Evolutionary conservation across 2,888 invertebrate species (phyloP).

Genomic region (Odontothrips loti): DNA sequence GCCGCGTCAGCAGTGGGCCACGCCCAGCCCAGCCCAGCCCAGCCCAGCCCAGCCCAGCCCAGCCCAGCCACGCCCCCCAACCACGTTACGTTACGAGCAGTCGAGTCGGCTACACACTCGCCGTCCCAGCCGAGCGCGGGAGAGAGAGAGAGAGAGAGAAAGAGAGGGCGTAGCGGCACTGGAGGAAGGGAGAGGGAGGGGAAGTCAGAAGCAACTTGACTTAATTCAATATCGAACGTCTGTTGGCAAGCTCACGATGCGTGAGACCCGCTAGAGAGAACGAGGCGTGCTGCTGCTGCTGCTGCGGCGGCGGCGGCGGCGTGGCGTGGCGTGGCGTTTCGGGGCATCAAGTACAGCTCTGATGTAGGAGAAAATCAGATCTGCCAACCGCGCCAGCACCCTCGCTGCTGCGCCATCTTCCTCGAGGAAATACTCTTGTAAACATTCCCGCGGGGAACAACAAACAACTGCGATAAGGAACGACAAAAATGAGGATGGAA

Average conservation of each 20-base stretch:
- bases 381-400: neutral
- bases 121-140: no score
- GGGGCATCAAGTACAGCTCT: neutral
- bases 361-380: neutral
- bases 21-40: neutral
- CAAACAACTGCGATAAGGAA: no score
- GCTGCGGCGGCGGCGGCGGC: neutral
- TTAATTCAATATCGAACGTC: conserved; percentile 3
- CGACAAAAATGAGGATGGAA: no score
- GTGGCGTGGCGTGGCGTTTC: neutral
- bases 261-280: neutral
- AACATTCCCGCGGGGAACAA: no score
- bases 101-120: no score
- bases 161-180: neutral
- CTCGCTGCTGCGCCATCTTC: neutral
- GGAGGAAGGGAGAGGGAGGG: neutral
- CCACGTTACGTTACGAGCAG: neutral
- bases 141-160: no score
- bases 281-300: no score
- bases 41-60: neutral
- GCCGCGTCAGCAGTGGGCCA: no score
- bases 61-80: neutral
- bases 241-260: neutral
- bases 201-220: neutral
- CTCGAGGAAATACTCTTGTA: neutral